A percentile compares a stretch with the other conserved stretches of the same genome.
Conservation (phyloP, 2,888 invertebrate genomes). For the Megastigmus dorsalis region DNA sequence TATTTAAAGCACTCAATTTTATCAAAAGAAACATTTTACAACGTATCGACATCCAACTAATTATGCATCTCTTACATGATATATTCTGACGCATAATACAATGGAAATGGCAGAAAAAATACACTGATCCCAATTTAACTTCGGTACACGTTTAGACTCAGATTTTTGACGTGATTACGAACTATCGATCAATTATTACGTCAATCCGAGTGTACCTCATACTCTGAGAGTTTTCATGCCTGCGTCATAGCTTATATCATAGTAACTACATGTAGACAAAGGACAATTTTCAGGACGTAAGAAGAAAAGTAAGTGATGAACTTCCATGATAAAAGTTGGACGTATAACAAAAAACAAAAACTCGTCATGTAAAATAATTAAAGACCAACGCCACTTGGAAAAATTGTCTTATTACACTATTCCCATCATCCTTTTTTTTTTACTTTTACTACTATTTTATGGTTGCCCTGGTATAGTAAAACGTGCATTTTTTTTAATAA, state of each 20-base stretch:
- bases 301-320: not conserved
- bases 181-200: constrained; percentile 3
- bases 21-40: too few species aligned
- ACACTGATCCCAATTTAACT: not conserved
- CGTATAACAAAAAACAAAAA: not conserved
- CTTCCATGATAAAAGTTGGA: not conserved
- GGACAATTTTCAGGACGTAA: not conserved
- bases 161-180: not conserved
- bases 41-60: too few species aligned
- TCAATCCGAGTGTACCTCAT: not conserved
- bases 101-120: not conserved
- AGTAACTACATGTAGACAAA: too few species aligned
- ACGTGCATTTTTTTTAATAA: too few species aligned
- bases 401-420: too few species aligned
- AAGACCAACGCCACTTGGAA: too few species aligned
- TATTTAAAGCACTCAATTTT: too few species aligned
- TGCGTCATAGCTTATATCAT: too few species aligned
- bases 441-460: too few species aligned
- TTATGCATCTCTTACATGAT: not conserved
- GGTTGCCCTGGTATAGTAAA: too few species aligned
- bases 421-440: too few species aligned
- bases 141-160: not conserved
- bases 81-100: not conserved
- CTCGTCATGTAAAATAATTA: not conserved
- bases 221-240: too few species aligned